These are phyloP conservation scores for Toxotes chatareus DNA, from an alignment of 2,113 vertebrate species.

Conservation along the genomic window DNA sequence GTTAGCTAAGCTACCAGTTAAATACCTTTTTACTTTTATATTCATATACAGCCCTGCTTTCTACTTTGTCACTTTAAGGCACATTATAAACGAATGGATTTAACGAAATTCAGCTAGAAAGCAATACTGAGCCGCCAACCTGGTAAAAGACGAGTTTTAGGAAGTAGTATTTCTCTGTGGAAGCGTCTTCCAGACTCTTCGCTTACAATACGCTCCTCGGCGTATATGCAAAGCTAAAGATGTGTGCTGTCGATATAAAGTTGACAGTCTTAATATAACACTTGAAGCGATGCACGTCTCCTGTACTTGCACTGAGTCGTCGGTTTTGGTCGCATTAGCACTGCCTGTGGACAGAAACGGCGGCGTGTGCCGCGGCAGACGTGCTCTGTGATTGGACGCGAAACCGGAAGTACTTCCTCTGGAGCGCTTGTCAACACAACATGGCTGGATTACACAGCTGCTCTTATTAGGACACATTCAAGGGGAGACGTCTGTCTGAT, in stretches of 20 bases:
- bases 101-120: not conserved
- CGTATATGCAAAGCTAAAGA: not conserved
- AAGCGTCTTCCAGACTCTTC: constrained; percentile 3
- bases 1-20: not conserved
- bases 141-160: constrained; percentile 35
- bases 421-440: constrained; percentile 71
- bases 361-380: not conserved
- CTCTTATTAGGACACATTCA: constrained; percentile 64
- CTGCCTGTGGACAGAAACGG: constrained; percentile 36
- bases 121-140: constrained; percentile 32
- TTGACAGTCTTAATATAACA: not conserved
- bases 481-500: constrained; percentile 43
- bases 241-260: not conserved
- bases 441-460: constrained; percentile 67
- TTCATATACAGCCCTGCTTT: not conserved
- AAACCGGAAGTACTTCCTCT: constrained; percentile 66
- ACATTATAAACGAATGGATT: not conserved
- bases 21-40: not conserved
- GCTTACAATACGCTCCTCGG: not conserved
- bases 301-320: not conserved
- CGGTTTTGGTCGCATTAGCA: constrained; percentile 38
- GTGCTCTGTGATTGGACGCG: constrained; percentile 68
- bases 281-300: not conserved
- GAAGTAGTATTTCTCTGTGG: constrained; percentile 19
- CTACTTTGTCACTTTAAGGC: not conserved